These are phyloP conservation scores for Megaceryle maxima DNA, from an alignment of 2,113 vertebrate genomes.

Conservation along the genomic window DNA sequence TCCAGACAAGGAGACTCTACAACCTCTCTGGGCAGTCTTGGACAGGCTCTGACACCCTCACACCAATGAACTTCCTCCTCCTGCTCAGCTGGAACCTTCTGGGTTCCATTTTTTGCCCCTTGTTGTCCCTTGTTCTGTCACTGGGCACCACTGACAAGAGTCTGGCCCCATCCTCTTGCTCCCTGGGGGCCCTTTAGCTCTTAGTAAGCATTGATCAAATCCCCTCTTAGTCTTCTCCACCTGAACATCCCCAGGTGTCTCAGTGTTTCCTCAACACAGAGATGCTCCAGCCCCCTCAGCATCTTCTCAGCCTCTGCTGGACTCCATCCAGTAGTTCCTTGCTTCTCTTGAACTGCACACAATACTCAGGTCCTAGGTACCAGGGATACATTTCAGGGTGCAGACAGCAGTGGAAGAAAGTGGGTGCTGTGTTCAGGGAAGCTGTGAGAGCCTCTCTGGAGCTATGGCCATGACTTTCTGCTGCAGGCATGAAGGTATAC, in stretches of 20 bases:
- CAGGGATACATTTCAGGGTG: neutral
- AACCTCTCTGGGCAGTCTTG: neutral
- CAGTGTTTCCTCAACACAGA: neutral
- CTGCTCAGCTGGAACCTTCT: neutral
- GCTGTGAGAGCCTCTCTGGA: neutral
- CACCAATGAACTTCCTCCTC: neutral
- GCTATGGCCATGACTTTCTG: neutral
- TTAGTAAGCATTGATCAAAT: neutral
- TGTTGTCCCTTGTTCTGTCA: neutral
- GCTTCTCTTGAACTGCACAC: neutral
- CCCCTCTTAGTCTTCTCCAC: neutral
- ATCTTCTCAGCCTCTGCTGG: neutral
- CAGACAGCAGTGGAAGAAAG: neutral
- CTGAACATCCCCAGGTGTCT: neutral
- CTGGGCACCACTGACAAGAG: too few species aligned
- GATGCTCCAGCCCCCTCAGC: neutral
- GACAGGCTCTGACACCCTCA: neutral
- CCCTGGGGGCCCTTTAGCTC: neutral
- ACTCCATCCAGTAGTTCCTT: neutral
- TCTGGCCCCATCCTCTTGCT: too few species aligned
- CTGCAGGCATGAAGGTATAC: neutral
- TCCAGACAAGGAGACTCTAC: neutral
- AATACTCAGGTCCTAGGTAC: neutral
- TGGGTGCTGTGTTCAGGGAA: fast-evolving
- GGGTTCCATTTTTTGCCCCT: neutral